Base-by-base conservation (phyloP, 2,797 vertebrate species). In the Ambastaia sidthimunki region DNA sequence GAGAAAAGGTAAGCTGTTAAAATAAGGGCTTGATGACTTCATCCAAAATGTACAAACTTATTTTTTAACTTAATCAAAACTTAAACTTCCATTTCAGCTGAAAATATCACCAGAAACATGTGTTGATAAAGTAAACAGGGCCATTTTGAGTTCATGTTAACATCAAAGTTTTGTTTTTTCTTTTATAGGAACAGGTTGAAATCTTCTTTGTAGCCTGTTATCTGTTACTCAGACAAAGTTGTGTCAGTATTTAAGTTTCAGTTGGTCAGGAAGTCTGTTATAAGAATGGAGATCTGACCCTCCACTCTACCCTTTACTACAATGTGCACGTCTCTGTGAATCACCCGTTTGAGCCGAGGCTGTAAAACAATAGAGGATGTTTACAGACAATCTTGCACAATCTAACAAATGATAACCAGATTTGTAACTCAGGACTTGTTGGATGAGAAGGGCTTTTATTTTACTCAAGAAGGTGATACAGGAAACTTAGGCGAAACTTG, bases 331-430 rank as follows among this genome's bases (percentile, higher is more conserved):
- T 28, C 9, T 23, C 74, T 59, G 48, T 80, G 74, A 82, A 76
- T 83, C 62, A 68, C 59, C 16, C 60, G 73, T 80, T 71, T 77
- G 80, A 83, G 83, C 76, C 52, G 48, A 71, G 72, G 68, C 78
- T 41, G 70, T 86, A 83, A 88, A 88, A 81, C 63, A 83, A 82
- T 74, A 74, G 82, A 88, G 70, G 77, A 86, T 86, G 85, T 89
- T 90, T 88, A 91, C 80, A 78, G 88, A 85, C 85, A 71, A 74
- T 74, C 70, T 85, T 84, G 83, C 74, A 73, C 80, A 85, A 83
- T 85, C 83, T 52, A 19, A 80, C 71, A 76, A 83, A 88, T 85
- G 81, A 78, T 76, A 88, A 87, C 83, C 87, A 88, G 87, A 85
- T 87, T 86, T 87, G 89, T 87, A 74, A 71, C 76, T 70, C 68